Evolutionary conservation across 1,140 invertebrate species (phyloP), one percentile per base, ranked within the genome.

Genomic region (Brachionus rotundiformis): DNA sequence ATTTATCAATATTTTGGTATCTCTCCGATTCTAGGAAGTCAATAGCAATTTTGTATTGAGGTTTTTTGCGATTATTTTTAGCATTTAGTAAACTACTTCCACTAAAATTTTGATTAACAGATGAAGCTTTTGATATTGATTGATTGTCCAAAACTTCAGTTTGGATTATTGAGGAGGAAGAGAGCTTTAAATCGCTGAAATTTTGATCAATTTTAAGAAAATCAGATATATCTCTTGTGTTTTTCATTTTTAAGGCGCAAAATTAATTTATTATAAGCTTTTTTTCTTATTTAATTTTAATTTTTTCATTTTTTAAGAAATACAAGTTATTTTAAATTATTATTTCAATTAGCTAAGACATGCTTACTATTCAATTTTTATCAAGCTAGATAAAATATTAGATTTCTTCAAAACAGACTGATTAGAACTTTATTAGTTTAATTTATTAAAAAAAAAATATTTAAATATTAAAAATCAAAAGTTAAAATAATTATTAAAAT

Each of bases 11-110:
- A 1, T 11, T 5, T 11, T 68, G 29, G 36, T 68, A 19, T 33
- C 6, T 13, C 2, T 68, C 63, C 1, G 16, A 33, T 36, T 68
- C 29, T 16, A 68, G 6, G 7, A 68, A 68, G 16, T 68, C 63
- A 33, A 68, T 68, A 19, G 63, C 63, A 36, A 68, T 68, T 68
- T 68, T 68, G 33, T 33, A 68, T 10, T 36, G 27, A 7, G 63
- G 63, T 36, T 36, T 33, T 36, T 68, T 68, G 7, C 1, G 3
- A 31, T 2, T 36, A n/a, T 68, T 68, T 31, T 36, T 13, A 11
- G 36, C 3, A 68, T 33, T 23, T 31, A 68, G 16, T 16, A 29
- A 68, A 10, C 33, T 36, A 16, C n/a, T 68, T 39, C 33, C 29
- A 19, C 63, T 68, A 3, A 68, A 16, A 5, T 36, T 68, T 8